A percentile compares a stretch with the other conserved stretches of the same genome.
Evolutionary conservation across 2,113 vertebrate species (phyloP).

Genomic region (Aptenodytes forsteri): DNA sequence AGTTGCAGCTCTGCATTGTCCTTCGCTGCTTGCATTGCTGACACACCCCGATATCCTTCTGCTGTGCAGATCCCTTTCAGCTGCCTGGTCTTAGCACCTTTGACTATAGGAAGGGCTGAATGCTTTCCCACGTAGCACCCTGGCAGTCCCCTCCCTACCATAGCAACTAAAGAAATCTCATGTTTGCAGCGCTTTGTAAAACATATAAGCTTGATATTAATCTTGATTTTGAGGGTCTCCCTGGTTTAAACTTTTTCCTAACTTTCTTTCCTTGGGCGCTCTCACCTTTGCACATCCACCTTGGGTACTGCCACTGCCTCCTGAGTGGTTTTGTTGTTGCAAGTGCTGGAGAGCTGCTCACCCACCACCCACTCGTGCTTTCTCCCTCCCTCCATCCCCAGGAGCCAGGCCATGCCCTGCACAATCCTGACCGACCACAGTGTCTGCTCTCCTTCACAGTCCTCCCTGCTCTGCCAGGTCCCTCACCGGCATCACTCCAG

Average conservation of each 20-base stretch:
- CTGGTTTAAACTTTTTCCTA: neutral
- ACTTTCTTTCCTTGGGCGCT: neutral
- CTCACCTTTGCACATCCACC: constrained; percentile 7
- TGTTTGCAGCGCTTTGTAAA: neutral
- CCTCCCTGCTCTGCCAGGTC: neutral
- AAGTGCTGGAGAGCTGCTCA: neutral
- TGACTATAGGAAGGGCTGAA: neutral
- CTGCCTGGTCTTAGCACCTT: neutral
- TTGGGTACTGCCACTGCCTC: neutral
- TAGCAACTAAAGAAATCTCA: neutral
- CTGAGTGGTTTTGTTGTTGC: constrained; percentile 52
- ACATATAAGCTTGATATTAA: neutral
- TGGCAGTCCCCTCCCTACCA: neutral
- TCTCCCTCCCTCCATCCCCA: neutral
- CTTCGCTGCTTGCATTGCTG: neutral
- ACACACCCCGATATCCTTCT: neutral
- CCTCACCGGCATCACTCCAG: neutral
- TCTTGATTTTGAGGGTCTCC: neutral
- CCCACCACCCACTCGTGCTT: neutral
- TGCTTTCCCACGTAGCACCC: neutral
- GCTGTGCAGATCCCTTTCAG: neutral
- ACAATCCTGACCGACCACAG: neutral
- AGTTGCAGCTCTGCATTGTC: constrained; percentile 21
- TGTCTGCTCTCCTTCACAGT: neutral
- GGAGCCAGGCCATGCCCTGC: neutral